Evolutionary conservation across 2,888 invertebrate genomes (phyloP).

Genomic region (Stenotaenia linearis): DNA sequence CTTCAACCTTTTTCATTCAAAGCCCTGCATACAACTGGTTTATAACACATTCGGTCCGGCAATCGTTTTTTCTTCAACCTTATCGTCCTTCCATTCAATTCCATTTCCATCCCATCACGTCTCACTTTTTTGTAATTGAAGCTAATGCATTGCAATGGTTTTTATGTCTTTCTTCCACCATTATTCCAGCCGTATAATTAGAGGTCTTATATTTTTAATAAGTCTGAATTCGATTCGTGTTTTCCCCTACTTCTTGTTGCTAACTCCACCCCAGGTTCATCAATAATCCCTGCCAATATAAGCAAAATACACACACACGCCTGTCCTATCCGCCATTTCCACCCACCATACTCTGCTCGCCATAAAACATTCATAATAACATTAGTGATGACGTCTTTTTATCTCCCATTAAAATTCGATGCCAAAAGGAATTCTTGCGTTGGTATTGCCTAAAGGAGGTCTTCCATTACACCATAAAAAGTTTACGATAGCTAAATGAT

Average conservation of each 20-base stretch:
- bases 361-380: slow-evolving; percentile 17
- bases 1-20: not conserved
- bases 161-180: not conserved
- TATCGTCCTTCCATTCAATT: not conserved
- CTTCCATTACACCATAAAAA: slow-evolving; percentile 4
- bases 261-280: not conserved
- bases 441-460: not conserved
- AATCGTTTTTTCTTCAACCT: not conserved
- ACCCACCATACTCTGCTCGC: not conserved
- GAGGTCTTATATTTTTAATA: not conserved
- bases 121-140: not conserved
- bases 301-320: not conserved
- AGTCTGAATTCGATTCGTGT: not conserved
- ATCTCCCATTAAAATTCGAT: slow-evolving; percentile 16
- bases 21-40: not conserved
- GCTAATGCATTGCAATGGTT: not conserved
- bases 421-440: not conserved
- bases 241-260: not conserved
- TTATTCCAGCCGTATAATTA: not conserved
- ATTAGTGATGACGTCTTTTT: slow-evolving; percentile 13
- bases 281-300: not conserved
- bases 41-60: not conserved
- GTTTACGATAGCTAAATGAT: not conserved
- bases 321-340: not conserved
- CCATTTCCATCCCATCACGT: not conserved